Evolutionary conservation across 1,140 invertebrate species (phyloP), one percentile per base, ranked within the genome.

Genomic region (Meloidogyne floridensis): DNA sequence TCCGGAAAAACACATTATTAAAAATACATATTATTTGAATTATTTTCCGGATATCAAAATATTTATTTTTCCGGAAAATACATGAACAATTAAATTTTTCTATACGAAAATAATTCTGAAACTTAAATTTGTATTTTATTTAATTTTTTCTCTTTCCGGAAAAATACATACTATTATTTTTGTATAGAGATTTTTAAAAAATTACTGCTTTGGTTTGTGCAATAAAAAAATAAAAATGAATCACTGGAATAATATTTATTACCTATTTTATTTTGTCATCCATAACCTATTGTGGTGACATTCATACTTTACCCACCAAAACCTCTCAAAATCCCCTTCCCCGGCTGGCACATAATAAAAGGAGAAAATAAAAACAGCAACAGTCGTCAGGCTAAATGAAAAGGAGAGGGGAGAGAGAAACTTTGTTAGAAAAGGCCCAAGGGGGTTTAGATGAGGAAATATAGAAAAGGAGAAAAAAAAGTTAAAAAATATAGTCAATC

Each of bases 321-420:
- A 2, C 10, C 10, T 65, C n/a, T 65, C 6, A 65, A 65, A 65
- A 65, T n/a, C 15, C 10, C n/a, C 15, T 65, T 65, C 7, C n/a
- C 59, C 59, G 15, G 59, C 59, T 65, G 59, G n/a, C 59, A 65
- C 59, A 65, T 65, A 65, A 65, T n/a, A 65, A n/a, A 65, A 65
- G 6, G 3, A 59, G 13, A 59, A 59, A 59, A 13, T 59, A 65
- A 65, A 65, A 65, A 65, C 59, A 65, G 59, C 59, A 65, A 65
- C 59, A 65, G 59, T 65, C 59, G 59, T 65, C n/a, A 65, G n/a
- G n/a, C 56, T 59, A 59, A 59, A 59, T 15, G 4, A 3, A 59
- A 13, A 59, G 56, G 13, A 15, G 13, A 3, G 13, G 10, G 9
- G 3, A 59, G 3, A 59, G 13, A n/a, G 15, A 65, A 65, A 65